A percentile compares a stretch with the other conserved stretches of the same genome.
Evolutionary conservation across 2,113 vertebrate genomes (phyloP).

Genomic region (Sigmodon hispidus): DNA sequence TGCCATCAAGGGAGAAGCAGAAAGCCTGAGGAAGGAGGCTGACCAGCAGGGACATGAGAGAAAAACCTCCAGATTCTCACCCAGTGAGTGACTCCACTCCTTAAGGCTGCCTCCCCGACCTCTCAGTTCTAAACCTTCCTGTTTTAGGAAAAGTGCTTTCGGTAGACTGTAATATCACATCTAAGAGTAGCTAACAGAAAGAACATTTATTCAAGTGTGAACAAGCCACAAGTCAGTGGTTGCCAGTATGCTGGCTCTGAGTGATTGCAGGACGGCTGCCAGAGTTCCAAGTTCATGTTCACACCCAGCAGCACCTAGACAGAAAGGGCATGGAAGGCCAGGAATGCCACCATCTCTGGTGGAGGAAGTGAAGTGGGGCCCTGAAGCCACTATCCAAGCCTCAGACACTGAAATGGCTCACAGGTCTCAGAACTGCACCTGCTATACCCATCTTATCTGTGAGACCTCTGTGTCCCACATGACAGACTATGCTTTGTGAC

Average conservation of each 20-base stretch:
- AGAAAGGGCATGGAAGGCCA: conserved; percentile 7
- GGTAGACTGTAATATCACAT: neutral
- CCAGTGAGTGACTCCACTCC: neutral
- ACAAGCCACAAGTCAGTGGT: neutral
- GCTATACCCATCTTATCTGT: neutral
- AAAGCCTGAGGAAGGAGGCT: neutral
- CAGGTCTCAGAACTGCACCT: neutral
- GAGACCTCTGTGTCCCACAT: neutral
- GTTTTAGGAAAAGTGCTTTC: conserved; percentile 1
- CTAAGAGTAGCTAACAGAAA: neutral
- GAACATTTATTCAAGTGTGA: conserved; percentile 25
- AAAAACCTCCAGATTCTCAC: neutral
- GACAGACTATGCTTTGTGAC: neutral
- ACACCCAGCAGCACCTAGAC: neutral
- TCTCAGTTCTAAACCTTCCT: neutral
- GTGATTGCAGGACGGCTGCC: neutral
- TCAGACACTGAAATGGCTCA: neutral
- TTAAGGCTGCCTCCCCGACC: neutral
- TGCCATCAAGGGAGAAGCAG: neutral
- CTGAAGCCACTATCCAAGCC: neutral
- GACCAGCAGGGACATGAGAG: neutral
- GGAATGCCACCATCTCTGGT: neutral
- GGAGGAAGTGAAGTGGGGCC: neutral
- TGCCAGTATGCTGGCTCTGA: neutral
- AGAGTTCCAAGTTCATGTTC: neutral